Conservation (phyloP, 2,888 invertebrate genomes). For the Meteorus cinctellus region DNA sequence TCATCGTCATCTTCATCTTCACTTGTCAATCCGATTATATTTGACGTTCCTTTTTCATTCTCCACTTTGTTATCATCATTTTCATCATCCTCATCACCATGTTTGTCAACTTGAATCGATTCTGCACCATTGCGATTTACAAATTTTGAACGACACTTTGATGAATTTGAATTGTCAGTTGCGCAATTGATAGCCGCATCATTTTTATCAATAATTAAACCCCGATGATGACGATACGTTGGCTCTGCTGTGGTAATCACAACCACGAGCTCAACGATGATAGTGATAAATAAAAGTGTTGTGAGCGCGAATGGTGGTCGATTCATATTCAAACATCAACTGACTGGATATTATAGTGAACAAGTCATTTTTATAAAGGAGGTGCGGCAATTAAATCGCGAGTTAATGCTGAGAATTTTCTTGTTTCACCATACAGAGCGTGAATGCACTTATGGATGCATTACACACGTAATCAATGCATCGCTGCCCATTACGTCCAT, state of each 20-base stretch:
- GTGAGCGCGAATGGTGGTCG: conserved; percentile 60
- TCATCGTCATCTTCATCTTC: conserved; percentile 33
- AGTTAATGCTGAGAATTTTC: conserved; percentile 47
- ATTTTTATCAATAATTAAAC: conserved; percentile 39
- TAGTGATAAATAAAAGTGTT: conserved; percentile 42
- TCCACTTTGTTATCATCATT: conserved; percentile 5
- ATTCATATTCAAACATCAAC: conserved; percentile 68
- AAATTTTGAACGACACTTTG: conserved; percentile 39
- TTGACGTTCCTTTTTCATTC: conserved; percentile 30
- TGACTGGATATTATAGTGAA: conserved; percentile 39
- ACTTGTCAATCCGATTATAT: conserved; percentile 23
- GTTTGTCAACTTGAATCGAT: not conserved
- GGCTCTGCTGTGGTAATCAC: conserved; percentile 44
- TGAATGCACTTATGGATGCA: conserved; percentile 68
- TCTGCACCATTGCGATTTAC: not conserved
- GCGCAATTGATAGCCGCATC: conserved; percentile 48
- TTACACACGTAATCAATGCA: conserved; percentile 62
- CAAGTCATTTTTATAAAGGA: conserved; percentile 66
- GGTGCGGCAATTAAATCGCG: conserved; percentile 48
- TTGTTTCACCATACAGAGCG: conserved; percentile 71
- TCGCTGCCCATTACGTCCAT: conserved; percentile 58
- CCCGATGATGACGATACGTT: conserved; percentile 42
- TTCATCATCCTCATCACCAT: conserved; percentile 11
- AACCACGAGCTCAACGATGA: conserved; percentile 30
- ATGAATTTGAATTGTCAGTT: conserved; percentile 40